These are phyloP conservation scores for Drosophila seclusa DNA, from an alignment of 2,888 invertebrate genomes.

Conservation along the genomic window DNA sequence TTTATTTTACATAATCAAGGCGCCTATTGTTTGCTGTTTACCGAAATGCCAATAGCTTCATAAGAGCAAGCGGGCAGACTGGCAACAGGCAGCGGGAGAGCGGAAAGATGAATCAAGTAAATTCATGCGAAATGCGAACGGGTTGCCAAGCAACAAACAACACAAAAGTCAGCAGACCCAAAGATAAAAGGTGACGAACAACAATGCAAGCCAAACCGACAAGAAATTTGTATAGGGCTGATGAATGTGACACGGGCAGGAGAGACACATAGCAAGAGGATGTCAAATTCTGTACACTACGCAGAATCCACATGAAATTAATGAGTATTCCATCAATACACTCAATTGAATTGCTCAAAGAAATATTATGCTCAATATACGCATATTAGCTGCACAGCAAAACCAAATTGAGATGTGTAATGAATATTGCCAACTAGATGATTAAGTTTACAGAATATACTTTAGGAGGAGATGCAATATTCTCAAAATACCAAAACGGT, in stretches of 20 bases:
- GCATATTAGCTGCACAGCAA: background rate
- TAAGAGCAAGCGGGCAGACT: background rate
- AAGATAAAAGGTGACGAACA: conserved; percentile 45
- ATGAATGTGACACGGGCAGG: conserved; percentile 8
- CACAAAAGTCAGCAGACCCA: conserved; percentile 37
- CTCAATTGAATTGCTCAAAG: background rate
- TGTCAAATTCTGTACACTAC: no score
- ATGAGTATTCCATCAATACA: background rate
- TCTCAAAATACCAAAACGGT: background rate
- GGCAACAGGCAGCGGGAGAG: background rate
- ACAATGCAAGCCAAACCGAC: conserved; percentile 16
- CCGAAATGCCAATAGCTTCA: conserved; percentile 41
- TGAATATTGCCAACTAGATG: background rate
- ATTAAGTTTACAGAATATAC: background rate
- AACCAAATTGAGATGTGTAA: background rate
- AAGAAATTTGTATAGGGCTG: background rate
- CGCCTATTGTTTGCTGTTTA: conserved; percentile 66
- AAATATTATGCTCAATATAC: conserved; percentile 2
- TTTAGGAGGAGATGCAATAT: background rate
- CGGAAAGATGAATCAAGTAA: conserved; percentile 8
- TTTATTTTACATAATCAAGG: conserved; percentile 73
- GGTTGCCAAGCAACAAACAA: conserved; percentile 55
- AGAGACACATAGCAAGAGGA: background rate
- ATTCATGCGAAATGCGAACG: conserved; percentile 41
- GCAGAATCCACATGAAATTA: background rate